phyloP scores from a whole-genome alignment of 2,888 invertebrate species.

The Dinocampus coccinellae region DNA sequence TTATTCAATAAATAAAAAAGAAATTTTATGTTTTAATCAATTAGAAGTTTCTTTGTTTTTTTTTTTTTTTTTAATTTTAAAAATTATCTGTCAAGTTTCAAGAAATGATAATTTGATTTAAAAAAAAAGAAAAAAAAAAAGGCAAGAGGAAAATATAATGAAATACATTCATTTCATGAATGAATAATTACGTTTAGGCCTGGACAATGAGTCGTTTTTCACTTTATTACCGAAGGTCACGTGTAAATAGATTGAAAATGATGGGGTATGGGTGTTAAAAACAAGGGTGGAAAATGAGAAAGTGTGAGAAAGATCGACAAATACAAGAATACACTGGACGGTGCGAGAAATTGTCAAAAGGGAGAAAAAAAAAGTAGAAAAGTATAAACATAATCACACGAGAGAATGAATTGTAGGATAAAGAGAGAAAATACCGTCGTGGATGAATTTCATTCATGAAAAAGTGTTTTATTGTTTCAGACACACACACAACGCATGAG shows the following conservation, averaged over 20 bases:
- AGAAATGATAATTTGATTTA: too few species aligned
- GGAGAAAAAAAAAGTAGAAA: conserved; percentile 34
- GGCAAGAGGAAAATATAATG: too few species aligned
- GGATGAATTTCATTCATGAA: conserved; percentile 62
- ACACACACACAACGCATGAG: conserved; percentile 53
- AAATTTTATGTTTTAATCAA: too few species aligned
- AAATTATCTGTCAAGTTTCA: not conserved
- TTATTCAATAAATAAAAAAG: too few species aligned
- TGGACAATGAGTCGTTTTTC: not conserved
- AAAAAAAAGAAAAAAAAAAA: not conserved
- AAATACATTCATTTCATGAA: too few species aligned
- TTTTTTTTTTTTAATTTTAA: not conserved
- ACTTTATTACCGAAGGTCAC: conserved; percentile 54
- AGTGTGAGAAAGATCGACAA: conserved; percentile 22
- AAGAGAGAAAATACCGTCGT: conserved; percentile 10
- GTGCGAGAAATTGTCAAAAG: not conserved
- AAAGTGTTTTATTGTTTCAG: conserved; percentile 67
- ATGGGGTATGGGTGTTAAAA: conserved; percentile 58
- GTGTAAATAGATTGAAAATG: conserved; percentile 57
- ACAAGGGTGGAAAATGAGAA: conserved; percentile 50
- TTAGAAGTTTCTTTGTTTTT: not conserved
- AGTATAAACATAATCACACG: conserved; percentile 33
- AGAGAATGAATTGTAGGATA: conserved; percentile 46
- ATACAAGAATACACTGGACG: not conserved
- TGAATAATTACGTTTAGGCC: not conserved